Evolutionary conservation across 1,140 invertebrate species (phyloP).

Genomic region (Diachasmimorpha longicaudata): DNA sequence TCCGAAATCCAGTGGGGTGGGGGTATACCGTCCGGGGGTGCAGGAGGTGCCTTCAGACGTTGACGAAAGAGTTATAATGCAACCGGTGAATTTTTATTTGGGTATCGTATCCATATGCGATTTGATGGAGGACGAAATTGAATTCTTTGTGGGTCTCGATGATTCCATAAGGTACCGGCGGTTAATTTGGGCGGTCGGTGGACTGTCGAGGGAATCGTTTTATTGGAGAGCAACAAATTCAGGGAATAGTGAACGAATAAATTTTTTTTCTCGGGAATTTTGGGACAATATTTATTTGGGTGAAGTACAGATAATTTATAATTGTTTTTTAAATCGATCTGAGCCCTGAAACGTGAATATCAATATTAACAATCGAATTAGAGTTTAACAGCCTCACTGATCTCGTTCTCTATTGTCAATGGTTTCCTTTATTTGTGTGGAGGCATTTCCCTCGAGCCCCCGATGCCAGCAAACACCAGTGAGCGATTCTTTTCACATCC

Average conservation of each 20-base stretch:
- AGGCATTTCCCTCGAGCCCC: background rate
- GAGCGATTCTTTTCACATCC: constrained; percentile 3
- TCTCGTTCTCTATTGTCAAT: too few relatives aligned
- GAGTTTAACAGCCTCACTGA: too few relatives aligned
- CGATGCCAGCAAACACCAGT: background rate
- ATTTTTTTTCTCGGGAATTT: too few relatives aligned
- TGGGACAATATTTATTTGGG: too few relatives aligned
- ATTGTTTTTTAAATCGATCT: too few relatives aligned
- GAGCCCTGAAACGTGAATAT: too few relatives aligned
- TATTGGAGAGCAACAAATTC: too few relatives aligned
- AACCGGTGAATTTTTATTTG: constrained; percentile 24
- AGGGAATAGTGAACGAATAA: too few relatives aligned
- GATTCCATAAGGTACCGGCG: background rate
- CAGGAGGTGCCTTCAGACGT: background rate
- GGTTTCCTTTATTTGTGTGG: background rate
- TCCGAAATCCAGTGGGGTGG: background rate
- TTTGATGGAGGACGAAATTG: background rate
- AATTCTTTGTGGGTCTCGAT: background rate
- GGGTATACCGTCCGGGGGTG: background rate
- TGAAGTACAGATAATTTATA: too few relatives aligned
- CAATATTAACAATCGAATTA: too few relatives aligned
- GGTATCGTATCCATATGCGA: background rate
- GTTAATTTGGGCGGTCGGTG: background rate
- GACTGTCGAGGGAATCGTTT: too few relatives aligned
- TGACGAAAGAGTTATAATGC: constrained; percentile 31